phyloP scores from a whole-genome alignment of 23 tunicate species.

The Trididemnum clinides region DNA sequence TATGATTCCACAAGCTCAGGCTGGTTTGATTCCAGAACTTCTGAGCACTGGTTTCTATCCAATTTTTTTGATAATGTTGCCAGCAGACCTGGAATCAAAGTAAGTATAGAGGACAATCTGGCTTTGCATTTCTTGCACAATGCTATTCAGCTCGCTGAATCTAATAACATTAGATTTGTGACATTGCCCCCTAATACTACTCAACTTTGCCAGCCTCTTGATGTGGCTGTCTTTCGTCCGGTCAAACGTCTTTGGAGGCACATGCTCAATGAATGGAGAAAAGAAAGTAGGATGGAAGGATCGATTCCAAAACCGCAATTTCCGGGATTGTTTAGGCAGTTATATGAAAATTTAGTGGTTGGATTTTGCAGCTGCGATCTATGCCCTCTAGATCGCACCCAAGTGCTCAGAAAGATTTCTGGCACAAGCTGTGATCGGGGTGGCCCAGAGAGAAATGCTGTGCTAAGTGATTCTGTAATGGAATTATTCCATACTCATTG shows the following conservation, averaged over 20 bases:
- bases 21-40: constrained; percentile 22
- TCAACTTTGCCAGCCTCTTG: constrained; percentile 24
- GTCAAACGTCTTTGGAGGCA: not conserved
- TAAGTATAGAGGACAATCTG: not conserved
- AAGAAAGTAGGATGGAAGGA: constrained; percentile 4
- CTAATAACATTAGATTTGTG: constrained; percentile 5
- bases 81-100: not conserved
- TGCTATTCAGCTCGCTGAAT: not conserved
- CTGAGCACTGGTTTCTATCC: not conserved
- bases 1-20: constrained; percentile 1
- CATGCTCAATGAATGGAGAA: constrained; percentile 17
- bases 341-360: too few relatives aligned
- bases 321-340: too few relatives aligned
- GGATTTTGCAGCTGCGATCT: too few relatives aligned
- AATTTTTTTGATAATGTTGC: not conserved
- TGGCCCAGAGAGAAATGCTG: too few relatives aligned
- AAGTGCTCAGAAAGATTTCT: too few relatives aligned
- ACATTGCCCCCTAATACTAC: constrained; percentile 13
- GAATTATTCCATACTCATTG: too few relatives aligned
- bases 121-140: constrained; percentile 5
- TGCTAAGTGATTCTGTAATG: too few relatives aligned
- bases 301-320: too few relatives aligned
- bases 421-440: too few relatives aligned
- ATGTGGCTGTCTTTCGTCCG: constrained; percentile 24
- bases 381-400: too few relatives aligned